phyloP scores from a whole-genome alignment of 2,797 vertebrate species.

The Cercopithecus diana region DNA sequence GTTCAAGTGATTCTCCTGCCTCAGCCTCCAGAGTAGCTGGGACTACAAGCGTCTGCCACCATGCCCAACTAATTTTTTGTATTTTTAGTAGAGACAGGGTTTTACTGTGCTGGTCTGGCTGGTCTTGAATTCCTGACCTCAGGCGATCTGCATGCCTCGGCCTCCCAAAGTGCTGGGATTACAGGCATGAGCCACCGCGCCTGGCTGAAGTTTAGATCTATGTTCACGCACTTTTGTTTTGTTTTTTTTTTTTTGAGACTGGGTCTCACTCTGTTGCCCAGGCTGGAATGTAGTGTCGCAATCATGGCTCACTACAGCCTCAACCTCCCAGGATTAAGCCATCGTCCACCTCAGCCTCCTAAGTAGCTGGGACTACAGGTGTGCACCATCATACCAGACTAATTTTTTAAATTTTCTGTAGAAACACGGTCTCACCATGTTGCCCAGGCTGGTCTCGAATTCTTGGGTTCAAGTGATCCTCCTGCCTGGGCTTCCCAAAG shows the following conservation, averaged over 20 bases:
- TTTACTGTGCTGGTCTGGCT: not conserved
- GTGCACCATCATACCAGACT: not conserved
- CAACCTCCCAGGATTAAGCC: not conserved
- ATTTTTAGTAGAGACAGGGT: not conserved
- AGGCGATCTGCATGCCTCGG: not conserved
- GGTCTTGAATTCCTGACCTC: not conserved
- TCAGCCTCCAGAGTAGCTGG: not conserved
- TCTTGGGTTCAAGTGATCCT: not conserved
- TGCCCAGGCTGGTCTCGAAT: not conserved
- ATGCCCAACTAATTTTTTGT: not conserved
- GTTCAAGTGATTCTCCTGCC: not conserved
- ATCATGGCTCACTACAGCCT: not conserved
- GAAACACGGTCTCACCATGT: not conserved
- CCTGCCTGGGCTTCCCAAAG: not conserved
- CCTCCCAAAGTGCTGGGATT: not conserved
- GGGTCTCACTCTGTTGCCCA: not conserved
- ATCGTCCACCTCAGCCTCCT: not conserved
- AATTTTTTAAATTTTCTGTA: not conserved
- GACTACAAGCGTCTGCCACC: not conserved
- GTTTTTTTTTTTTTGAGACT: not conserved
- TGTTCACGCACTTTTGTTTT: no score
- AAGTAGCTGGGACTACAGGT: not conserved
- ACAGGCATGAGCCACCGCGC: not conserved
- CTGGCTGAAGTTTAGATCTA: not conserved
- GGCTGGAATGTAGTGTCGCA: not conserved